These are phyloP conservation scores for Staurois parvus DNA, from an alignment of 2,797 vertebrate species.

Conservation along the genomic window DNA sequence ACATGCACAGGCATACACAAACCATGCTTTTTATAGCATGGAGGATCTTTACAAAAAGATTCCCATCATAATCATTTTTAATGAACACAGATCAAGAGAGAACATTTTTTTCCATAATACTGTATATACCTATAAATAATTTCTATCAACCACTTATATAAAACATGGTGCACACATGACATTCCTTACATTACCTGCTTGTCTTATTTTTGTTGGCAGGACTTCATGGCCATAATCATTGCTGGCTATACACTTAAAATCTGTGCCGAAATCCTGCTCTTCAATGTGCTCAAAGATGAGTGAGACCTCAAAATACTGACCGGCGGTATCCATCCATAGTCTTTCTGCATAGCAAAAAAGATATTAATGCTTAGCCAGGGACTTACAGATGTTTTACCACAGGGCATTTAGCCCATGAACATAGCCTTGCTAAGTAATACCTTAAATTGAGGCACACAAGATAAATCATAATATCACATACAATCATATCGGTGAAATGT, in stretches of 20 bases:
- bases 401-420: background rate
- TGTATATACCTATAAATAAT: too few species aligned
- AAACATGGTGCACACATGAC: background rate
- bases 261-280: conserved; percentile 78
- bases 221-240: conserved; percentile 74
- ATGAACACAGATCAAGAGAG: too few species aligned
- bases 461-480: too few species aligned
- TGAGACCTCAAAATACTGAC: conserved; percentile 81
- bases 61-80: too few species aligned
- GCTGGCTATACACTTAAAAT: conserved; percentile 81
- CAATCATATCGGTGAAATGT: too few species aligned
- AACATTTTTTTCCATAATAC: too few species aligned
- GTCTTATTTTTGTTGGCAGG: conserved; percentile 75
- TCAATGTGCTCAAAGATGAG: conserved; percentile 78
- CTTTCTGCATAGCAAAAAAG: conserved; percentile 72
- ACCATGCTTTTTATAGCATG: too few species aligned
- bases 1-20: too few species aligned
- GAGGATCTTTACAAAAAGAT: too few species aligned
- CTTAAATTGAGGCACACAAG: too few species aligned
- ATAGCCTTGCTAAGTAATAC: background rate
- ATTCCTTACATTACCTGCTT: conserved; percentile 77
- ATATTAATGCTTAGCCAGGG: background rate
- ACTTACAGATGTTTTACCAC: background rate
- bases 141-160: background rate
- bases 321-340: conserved; percentile 73